Percentiles rank a stretch among this genome's conserved stretches.
Conservation (phyloP, 2,113 vertebrate species). For the Verasper variegatus region DNA sequence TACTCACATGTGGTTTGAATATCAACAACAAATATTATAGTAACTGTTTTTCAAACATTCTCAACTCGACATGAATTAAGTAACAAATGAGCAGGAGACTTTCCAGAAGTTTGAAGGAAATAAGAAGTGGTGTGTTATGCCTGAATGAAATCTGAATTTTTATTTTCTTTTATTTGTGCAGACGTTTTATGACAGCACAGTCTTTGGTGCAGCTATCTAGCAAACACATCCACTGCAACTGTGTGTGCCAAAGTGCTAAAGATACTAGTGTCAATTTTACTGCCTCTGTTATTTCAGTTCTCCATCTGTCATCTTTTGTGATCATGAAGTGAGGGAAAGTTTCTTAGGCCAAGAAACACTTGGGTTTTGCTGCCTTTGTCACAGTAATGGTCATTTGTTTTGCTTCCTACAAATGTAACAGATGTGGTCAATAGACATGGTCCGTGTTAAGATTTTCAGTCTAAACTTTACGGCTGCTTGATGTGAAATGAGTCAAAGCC, state of each 20-base stretch:
- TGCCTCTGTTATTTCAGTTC: neutral
- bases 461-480: slow-evolving; percentile 13
- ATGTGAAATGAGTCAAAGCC: slow-evolving; percentile 34
- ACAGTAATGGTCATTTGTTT: slow-evolving; percentile 10
- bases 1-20: too few relatives aligned
- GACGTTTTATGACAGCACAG: neutral
- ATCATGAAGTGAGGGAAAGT: neutral
- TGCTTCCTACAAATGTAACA: slow-evolving; percentile 32
- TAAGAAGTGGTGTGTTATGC: neutral
- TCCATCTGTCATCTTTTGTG: slow-evolving; percentile 17
- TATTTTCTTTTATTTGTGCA: neutral
- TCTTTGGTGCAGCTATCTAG: slow-evolving; percentile 12
- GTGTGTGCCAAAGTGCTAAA: neutral
- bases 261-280: slow-evolving; percentile 3
- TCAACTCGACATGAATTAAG: neutral
- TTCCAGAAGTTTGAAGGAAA: neutral
- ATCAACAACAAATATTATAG: neutral
- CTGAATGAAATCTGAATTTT: neutral
- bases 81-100: neutral
- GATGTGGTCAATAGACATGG: slow-evolving; percentile 17
- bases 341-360: neutral
- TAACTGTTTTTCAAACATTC: neutral
- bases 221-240: slow-evolving; percentile 10
- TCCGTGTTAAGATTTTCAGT: slow-evolving; percentile 8
- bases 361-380: neutral